These are phyloP conservation scores for Dorcus parallelipipedus DNA, from an alignment of 2,888 invertebrate genomes.

Conservation along the genomic window DNA sequence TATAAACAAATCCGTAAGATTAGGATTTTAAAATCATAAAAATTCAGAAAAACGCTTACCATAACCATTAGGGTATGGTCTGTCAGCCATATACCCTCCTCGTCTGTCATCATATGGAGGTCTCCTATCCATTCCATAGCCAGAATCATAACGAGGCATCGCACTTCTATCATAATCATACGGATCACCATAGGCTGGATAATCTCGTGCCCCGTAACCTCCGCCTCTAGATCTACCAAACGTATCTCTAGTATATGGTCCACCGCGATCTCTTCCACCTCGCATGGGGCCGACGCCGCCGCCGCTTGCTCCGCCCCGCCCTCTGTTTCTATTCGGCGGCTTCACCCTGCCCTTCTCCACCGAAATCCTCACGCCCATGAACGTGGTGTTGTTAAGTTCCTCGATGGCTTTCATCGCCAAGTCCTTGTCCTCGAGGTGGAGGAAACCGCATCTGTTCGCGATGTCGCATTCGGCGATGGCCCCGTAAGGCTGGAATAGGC, in stretches of 20 bases:
- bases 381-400: constrained; percentile 74
- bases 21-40: too few relatives aligned
- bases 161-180: constrained; percentile 17
- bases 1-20: too few relatives aligned
- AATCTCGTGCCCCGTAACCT: constrained; percentile 11
- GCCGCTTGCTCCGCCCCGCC: constrained; percentile 51
- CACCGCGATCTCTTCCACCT: constrained; percentile 49
- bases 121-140: constrained; percentile 26
- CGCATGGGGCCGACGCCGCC: constrained; percentile 52
- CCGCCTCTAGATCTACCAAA: constrained; percentile 22
- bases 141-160: constrained; percentile 10
- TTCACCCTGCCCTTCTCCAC: constrained; percentile 82
- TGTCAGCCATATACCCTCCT: constrained; percentile 1
- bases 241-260: constrained; percentile 42
- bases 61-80: constrained; percentile 30
- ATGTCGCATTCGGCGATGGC: constrained; percentile 91
- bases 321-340: constrained; percentile 59
- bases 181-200: constrained; percentile 9
- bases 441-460: constrained; percentile 91
- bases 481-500: constrained; percentile 82
- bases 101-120: constrained; percentile 30
- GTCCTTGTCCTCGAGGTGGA: constrained; percentile 82
- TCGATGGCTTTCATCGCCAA: constrained; percentile 80
- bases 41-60: constrained; percentile 15
- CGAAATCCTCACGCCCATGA: constrained; percentile 80